Evolutionary conservation across 2,113 vertebrate species (phyloP).

Genomic region (Sphaerodactylus townsendi): DNA sequence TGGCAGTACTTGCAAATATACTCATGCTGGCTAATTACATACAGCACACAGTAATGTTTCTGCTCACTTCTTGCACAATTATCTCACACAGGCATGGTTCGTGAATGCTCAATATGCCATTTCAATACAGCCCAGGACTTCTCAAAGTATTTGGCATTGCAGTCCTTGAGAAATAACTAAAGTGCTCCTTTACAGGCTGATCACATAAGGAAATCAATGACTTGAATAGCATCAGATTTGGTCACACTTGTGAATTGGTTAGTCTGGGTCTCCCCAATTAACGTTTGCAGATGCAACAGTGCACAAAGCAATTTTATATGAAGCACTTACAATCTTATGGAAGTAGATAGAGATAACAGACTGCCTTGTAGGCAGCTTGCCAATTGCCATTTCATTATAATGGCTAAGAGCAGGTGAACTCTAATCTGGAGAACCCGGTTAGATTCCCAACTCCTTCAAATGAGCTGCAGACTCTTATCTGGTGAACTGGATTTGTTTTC

Average conservation of each 20-base stretch:
- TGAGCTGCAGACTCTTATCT: no score
- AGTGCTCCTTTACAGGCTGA: neutral
- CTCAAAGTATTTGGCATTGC: neutral
- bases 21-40: constrained; percentile 14
- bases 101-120: constrained; percentile 6
- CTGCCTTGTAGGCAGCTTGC: neutral
- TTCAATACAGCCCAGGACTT: constrained; percentile 5
- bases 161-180: neutral
- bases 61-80: neutral
- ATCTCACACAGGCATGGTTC: neutral
- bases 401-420: no score
- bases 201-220: neutral
- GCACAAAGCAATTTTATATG: neutral
- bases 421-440: no score
- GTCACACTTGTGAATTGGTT: neutral
- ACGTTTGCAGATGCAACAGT: neutral
- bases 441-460: no score
- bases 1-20: neutral
- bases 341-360: neutral
- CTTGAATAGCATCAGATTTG: neutral
- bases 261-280: neutral
- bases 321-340: neutral
- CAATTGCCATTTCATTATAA: neutral
- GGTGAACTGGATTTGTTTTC: no score
- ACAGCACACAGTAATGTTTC: constrained; percentile 12